Percentiles rank a stretch among this genome's conserved stretches.
Evolutionary conservation across 2,113 vertebrate genomes (phyloP).

Genomic region (Excalfactoria chinensis): DNA sequence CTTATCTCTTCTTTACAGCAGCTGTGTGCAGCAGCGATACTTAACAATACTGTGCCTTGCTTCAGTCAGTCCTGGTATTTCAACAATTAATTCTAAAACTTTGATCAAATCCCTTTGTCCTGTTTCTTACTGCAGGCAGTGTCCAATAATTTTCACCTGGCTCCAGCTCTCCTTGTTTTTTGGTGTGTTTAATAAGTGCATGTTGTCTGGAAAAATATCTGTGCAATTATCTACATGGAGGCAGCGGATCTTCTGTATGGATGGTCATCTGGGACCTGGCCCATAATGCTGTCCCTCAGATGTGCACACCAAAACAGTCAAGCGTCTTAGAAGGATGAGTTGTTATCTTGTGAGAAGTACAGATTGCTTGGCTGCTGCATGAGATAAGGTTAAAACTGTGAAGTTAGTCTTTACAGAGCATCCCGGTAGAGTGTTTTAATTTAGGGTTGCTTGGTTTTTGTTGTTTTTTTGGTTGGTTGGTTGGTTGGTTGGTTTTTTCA

Average conservation of each 20-base stretch:
- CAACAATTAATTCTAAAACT: constrained; percentile 23
- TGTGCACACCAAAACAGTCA: neutral
- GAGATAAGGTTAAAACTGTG: neutral
- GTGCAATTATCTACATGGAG: neutral
- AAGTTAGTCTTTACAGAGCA: neutral
- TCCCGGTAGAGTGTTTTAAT: neutral
- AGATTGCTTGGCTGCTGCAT: neutral
- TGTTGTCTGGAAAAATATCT: neutral
- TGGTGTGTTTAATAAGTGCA: neutral
- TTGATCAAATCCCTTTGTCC: neutral
- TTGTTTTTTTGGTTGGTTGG: neutral
- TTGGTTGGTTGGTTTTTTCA: neutral
- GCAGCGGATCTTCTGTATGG: neutral
- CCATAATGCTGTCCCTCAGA: neutral
- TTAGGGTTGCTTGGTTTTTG: neutral
- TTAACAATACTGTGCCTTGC: neutral
- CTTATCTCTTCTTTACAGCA: constrained; percentile 30
- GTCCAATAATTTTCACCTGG: neutral
- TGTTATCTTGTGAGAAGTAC: constrained; percentile 7
- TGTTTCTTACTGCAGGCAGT: neutral
- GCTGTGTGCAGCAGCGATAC: neutral
- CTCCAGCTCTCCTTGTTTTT: neutral
- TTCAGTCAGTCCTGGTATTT: neutral
- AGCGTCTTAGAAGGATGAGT: neutral
- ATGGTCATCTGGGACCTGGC: neutral